phyloP scores from a whole-genome alignment of 2,797 vertebrate genomes.

The Acrocephalus scirpaceus region DNA sequence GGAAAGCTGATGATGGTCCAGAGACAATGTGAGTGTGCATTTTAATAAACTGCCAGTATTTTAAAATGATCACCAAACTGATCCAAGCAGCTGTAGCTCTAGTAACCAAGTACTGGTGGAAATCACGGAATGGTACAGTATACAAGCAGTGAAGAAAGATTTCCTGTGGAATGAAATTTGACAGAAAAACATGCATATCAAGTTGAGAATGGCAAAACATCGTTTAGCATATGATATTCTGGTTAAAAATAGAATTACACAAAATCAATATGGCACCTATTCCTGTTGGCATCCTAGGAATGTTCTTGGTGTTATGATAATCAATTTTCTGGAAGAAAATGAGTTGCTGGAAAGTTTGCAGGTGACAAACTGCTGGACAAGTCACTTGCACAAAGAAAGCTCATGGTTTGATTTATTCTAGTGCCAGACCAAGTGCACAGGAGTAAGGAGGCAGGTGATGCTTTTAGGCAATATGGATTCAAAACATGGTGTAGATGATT shows the following conservation, averaged over 20 bases:
- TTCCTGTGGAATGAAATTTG: not conserved
- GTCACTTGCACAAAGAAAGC: not conserved
- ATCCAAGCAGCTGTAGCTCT: not conserved
- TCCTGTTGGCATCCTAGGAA: not conserved
- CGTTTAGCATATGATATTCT: not conserved
- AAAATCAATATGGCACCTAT: conserved; percentile 20
- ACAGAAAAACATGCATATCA: not conserved
- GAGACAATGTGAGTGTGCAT: not conserved
- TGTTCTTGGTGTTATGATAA: not conserved
- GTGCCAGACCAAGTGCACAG: not conserved
- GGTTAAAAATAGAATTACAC: not conserved
- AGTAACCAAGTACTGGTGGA: not conserved
- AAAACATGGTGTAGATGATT: not conserved
- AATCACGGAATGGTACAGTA: not conserved
- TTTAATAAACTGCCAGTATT: not conserved
- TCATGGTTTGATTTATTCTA: not conserved
- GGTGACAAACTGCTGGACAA: not conserved
- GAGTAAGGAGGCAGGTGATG: not conserved
- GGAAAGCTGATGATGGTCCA: not conserved
- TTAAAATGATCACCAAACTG: not conserved
- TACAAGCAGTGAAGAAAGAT: not conserved
- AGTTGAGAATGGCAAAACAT: not conserved
- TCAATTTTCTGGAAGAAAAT: not conserved
- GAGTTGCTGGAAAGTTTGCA: not conserved
- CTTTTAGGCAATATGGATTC: not conserved